Evolutionary conservation across 2,797 vertebrate genomes (phyloP), one percentile per base, ranked within the genome.

Genomic region (Karalla daura): DNA sequence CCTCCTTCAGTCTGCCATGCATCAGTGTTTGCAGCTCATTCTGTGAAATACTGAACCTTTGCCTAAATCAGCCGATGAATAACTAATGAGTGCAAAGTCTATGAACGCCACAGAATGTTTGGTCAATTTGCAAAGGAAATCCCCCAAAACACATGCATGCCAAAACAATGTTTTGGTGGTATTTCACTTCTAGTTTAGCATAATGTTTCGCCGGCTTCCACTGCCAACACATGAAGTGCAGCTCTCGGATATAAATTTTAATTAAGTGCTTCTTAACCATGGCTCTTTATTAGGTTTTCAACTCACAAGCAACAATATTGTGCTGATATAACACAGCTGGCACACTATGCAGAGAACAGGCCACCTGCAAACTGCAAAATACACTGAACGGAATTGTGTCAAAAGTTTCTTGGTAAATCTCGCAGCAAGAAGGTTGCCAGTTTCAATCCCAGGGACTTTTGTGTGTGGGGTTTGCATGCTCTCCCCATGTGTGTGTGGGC

Each of bases 51-150:
- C 21, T 63, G 39, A 36, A 64, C 33, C 28, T 68, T 51, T 61
- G 56, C 54, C 68, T 50, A 76, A 79, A 74, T 83, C 49, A 49
- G 55, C 67, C 54, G 64, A 80, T 84, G 54, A 73, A 70, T 76
- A 50, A 56, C 46, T 65, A 76, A 76, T 74, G 50, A 54, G 47
- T 55, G 63, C 69, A 74, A 66, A 37, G 65, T 66, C 63, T 75
- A 37, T 40, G 64, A 68, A 69, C 41, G 24, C 40, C 18, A 18
- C 49, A 58, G 49, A 24, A 32, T 30, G 44, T 39, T 69, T 63
- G 15, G 24, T 58, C 28, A 45, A 7, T 23, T 50, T 37, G 47
- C 62, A 52, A 64, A 68, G 79, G 76, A 80, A 76, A 58, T 70
- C 25, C 45, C 33, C 15, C n/a, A 59, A 64, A 62, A 69, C 15